These are phyloP conservation scores for Cephalopachus bancanus DNA, from an alignment of 2,797 vertebrate genomes.

Conservation along the genomic window DNA sequence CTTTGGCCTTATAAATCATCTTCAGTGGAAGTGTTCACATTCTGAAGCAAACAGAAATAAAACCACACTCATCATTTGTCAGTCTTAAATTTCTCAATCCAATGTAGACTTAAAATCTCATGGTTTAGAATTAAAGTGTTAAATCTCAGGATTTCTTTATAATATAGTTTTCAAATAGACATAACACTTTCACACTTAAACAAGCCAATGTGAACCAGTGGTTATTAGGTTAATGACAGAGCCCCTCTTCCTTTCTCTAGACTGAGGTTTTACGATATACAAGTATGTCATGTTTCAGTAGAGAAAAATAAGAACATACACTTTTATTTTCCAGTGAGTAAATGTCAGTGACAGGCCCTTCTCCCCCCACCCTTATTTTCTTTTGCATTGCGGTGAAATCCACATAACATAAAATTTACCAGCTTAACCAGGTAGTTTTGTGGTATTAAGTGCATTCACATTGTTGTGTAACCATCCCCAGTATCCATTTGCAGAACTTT, in stretches of 20 bases:
- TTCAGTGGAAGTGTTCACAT: slow-evolving; percentile 18
- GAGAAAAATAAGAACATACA: neutral
- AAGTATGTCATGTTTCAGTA: neutral
- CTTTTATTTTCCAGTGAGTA: neutral
- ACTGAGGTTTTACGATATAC: neutral
- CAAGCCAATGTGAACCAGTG: slow-evolving; percentile 63
- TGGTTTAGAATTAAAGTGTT: slow-evolving; percentile 68
- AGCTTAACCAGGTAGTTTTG: neutral
- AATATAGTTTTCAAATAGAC: slow-evolving; percentile 18
- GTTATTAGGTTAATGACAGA: slow-evolving; percentile 44
- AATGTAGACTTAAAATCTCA: slow-evolving; percentile 50
- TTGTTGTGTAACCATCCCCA: neutral
- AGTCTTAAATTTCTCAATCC: slow-evolving; percentile 62
- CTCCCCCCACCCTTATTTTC: neutral
- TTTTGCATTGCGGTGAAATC: slow-evolving; percentile 8
- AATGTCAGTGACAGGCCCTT: neutral
- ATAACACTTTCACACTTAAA: slow-evolving; percentile 50
- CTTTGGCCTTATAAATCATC: slow-evolving; percentile 84
- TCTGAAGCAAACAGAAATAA: slow-evolving; percentile 84
- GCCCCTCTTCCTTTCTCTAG: slow-evolving; percentile 69
- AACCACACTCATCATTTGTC: slow-evolving; percentile 57
- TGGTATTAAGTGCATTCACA: neutral
- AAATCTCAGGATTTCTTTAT: slow-evolving; percentile 4
- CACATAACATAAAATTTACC: neutral
- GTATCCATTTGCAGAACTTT: neutral